A percentile compares a stretch with the other conserved stretches of the same genome.
Conservation (phyloP, 2,888 invertebrate genomes). For the Aethes cnicana region DNA sequence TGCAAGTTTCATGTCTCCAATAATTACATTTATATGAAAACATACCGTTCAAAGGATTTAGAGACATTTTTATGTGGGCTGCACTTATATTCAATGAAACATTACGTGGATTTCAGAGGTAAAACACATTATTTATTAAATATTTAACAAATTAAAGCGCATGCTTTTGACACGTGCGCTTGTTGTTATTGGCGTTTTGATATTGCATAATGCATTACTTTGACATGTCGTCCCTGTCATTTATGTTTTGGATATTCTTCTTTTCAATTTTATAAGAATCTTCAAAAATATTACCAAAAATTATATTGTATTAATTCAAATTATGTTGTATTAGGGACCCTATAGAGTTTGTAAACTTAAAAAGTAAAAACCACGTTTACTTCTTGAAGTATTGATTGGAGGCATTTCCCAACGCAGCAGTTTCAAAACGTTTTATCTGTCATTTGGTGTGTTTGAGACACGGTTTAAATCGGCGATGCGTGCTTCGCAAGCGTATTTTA, state of each 20-base stretch:
- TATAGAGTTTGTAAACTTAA: too few relatives aligned
- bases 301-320: too few relatives aligned
- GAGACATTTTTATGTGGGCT: slow-evolving; percentile 48
- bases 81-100: not conserved
- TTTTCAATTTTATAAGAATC: not conserved
- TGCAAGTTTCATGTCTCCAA: not conserved
- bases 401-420: too few relatives aligned
- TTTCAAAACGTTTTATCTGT: slow-evolving; percentile 7
- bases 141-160: not conserved
- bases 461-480: not conserved
- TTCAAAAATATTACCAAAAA: not conserved
- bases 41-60: slow-evolving; percentile 69
- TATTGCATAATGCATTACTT: not conserved
- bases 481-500: not conserved
- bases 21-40: not conserved
- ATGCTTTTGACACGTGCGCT: slow-evolving; percentile 21
- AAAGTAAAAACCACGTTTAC: too few relatives aligned
- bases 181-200: slow-evolving; percentile 22
- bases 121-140: not conserved
- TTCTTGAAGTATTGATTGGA: too few relatives aligned
- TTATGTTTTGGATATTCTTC: too few relatives aligned
- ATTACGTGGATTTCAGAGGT: slow-evolving; percentile 2
- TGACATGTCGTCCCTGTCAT: not conserved
- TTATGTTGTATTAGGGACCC: too few relatives aligned
- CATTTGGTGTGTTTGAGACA: not conserved